phyloP scores from a whole-genome alignment of 2,797 vertebrate species.

The Gymnoscopelus braueri region DNA sequence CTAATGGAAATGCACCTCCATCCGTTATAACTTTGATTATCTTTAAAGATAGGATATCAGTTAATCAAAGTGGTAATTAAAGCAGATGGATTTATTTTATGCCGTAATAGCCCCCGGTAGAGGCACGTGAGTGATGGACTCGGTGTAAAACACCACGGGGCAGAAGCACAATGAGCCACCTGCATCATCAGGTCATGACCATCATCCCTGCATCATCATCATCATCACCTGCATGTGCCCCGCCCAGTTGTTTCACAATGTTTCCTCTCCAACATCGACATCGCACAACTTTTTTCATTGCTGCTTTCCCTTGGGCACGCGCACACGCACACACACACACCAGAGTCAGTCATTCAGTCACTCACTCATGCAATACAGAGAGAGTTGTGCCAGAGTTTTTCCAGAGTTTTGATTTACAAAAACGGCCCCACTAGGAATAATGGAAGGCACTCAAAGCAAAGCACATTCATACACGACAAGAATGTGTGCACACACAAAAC shows the following conservation, averaged over 20 bases:
- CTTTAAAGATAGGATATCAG: slow-evolving; percentile 38
- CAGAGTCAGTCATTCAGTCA: slow-evolving; percentile 2
- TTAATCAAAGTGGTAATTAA: slow-evolving; percentile 49
- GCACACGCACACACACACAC: slow-evolving; percentile 6
- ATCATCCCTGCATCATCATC: slow-evolving; percentile 13
- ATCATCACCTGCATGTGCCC: slow-evolving; percentile 57
- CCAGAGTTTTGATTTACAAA: slow-evolving; percentile 68
- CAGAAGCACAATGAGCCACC: slow-evolving; percentile 74
- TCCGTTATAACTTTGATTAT: slow-evolving; percentile 47
- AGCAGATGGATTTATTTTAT: slow-evolving; percentile 50
- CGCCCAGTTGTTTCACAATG: slow-evolving; percentile 74
- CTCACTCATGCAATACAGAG: slow-evolving; percentile 42
- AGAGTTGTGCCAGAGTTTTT: slow-evolving; percentile 63
- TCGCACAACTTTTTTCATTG: slow-evolving; percentile 68
- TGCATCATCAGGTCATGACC: slow-evolving; percentile 68
- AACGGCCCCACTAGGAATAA: slow-evolving; percentile 68
- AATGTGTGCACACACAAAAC: slow-evolving; percentile 31
- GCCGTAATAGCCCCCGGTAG: slow-evolving; percentile 21
- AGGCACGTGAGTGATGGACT: slow-evolving; percentile 40
- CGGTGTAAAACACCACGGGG: slow-evolving; percentile 56
- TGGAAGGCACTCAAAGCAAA: slow-evolving; percentile 59
- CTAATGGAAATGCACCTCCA: slow-evolving; percentile 45
- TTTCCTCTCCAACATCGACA: slow-evolving; percentile 66
- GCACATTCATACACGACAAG: slow-evolving; percentile 4
- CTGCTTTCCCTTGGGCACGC: slow-evolving; percentile 56